Percentiles rank a stretch among this genome's conserved stretches.
Evolutionary conservation across 1,140 invertebrate genomes (phyloP).

Genomic region (Drosophila tropicalis): DNA sequence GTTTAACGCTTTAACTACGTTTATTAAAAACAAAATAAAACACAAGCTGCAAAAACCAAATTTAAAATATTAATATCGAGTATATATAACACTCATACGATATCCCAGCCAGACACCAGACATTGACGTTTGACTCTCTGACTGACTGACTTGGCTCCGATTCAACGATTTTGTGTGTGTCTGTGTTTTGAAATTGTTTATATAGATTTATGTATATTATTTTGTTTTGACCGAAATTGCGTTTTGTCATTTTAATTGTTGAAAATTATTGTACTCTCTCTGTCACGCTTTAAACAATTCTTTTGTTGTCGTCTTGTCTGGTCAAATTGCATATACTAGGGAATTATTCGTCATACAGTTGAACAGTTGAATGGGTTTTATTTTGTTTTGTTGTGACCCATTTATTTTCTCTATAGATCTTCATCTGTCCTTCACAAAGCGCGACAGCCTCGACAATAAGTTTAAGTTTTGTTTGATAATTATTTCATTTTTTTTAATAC

Average conservation of each 20-base stretch:
- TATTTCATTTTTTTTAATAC: slow-evolving; percentile 23
- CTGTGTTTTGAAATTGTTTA: slow-evolving; percentile 28
- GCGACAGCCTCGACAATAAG: slow-evolving; percentile 17
- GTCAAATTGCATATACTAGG: slow-evolving; percentile 13
- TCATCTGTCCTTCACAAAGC: neutral
- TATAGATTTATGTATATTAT: slow-evolving; percentile 8
- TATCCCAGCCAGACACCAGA: slow-evolving; percentile 23
- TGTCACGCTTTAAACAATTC: slow-evolving; percentile 43
- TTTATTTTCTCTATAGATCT: neutral
- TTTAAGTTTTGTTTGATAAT: slow-evolving; percentile 12
- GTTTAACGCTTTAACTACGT: slow-evolving; percentile 24
- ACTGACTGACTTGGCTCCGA: neutral
- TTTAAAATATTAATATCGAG: slow-evolving; percentile 5
- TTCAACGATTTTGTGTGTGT: slow-evolving; percentile 28
- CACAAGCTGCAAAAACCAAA: slow-evolving; percentile 17
- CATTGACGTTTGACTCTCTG: slow-evolving; percentile 60
- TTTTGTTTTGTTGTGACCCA: neutral
- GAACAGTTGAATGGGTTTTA: neutral
- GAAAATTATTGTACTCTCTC: slow-evolving; percentile 1
- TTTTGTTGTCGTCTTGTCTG: slow-evolving; percentile 32
- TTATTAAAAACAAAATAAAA: neutral
- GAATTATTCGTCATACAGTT: neutral
- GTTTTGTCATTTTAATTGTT: slow-evolving; percentile 44
- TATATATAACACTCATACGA: slow-evolving; percentile 21
- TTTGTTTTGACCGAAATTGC: slow-evolving; percentile 34